Percentiles rank a stretch among this genome's conserved stretches.
Conservation (phyloP, 2,113 vertebrate species). For the Anhinga anhinga region DNA sequence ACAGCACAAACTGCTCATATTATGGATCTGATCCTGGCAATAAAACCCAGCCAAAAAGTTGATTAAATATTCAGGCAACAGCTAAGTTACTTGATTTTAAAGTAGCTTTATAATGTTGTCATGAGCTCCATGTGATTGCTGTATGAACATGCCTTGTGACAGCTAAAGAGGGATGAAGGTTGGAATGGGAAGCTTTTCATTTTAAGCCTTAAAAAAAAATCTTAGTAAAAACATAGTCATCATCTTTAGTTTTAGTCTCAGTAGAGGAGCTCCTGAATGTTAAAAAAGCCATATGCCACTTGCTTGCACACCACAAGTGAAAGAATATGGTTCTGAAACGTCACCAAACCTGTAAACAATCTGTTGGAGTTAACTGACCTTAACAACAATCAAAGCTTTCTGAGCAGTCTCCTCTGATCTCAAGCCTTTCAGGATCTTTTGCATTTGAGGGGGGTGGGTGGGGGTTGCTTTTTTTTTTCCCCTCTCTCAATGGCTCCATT, state of each 20-base stretch:
- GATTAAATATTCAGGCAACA: constrained; percentile 25
- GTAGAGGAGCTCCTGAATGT: background rate
- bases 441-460: background rate
- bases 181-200: background rate
- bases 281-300: background rate
- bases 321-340: background rate
- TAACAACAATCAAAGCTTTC: background rate
- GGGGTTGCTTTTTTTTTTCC: background rate
- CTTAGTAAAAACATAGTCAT: background rate
- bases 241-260: background rate
- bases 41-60: constrained; percentile 22
- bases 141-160: background rate
- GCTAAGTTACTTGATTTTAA: background rate
- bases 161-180: background rate
- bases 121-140: background rate
- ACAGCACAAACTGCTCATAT: background rate
- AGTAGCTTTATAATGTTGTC: background rate
- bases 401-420: background rate
- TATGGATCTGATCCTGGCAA: background rate
- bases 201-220: background rate
- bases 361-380: background rate
- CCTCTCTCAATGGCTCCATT: background rate
- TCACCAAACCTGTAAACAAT: background rate
- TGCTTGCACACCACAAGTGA: background rate
- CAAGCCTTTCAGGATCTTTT: background rate